Percentiles rank a stretch among this genome's conserved stretches.
Evolutionary conservation across 2,113 vertebrate species (phyloP).

Genomic region (Ochotona curzoniae): DNA sequence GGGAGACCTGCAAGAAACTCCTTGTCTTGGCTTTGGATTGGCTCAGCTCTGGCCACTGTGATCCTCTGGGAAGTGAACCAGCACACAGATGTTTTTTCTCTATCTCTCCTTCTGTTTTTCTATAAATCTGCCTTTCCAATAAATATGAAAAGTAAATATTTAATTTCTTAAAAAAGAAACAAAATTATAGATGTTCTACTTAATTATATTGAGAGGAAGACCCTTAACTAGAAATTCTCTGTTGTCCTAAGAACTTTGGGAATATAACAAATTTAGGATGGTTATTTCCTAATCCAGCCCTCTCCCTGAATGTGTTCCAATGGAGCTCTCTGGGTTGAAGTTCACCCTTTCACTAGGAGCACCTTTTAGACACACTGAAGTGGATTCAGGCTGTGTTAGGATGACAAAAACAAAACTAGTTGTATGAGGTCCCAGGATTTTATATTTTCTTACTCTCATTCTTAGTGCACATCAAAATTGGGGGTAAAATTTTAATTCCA

Average conservation of each 20-base stretch:
- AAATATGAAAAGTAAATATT: too few relatives aligned
- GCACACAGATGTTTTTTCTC: too few relatives aligned
- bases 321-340: neutral
- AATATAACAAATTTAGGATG: neutral
- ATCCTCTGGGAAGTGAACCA: too few relatives aligned
- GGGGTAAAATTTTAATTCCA: neutral
- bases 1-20: too few relatives aligned
- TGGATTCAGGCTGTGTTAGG: neutral
- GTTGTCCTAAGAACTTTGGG: neutral
- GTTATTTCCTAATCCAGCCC: neutral
- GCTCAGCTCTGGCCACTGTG: too few relatives aligned
- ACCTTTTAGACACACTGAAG: neutral
- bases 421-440: neutral
- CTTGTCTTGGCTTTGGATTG: too few relatives aligned
- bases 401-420: neutral
- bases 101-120: too few relatives aligned
- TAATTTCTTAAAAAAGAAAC: too few relatives aligned
- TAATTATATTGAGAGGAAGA: slow-evolving; percentile 16
- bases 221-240: neutral
- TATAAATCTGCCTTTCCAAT: too few relatives aligned
- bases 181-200: slow-evolving; percentile 26
- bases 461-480: slow-evolving; percentile 7
- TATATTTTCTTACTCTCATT: neutral
- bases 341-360: neutral
- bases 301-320: neutral